Conservation (phyloP, 2,888 invertebrate genomes). For the Eupithecia dodoneata region DNA sequence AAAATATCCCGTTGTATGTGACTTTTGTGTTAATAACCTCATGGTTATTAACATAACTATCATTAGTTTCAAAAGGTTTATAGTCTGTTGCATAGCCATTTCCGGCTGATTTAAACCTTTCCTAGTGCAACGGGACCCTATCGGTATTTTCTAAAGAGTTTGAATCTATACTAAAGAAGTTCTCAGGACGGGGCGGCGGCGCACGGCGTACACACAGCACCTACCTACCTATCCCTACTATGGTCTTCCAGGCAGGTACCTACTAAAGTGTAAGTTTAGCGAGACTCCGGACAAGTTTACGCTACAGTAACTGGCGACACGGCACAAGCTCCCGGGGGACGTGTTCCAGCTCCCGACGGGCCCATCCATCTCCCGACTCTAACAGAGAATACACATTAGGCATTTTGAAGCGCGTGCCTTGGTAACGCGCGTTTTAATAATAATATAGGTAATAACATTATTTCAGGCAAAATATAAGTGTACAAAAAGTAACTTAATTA, state of each 20-base stretch:
- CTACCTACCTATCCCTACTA: not conserved
- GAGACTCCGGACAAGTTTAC: slow-evolving; percentile 6
- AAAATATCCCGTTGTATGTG: too few relatives aligned
- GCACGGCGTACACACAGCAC: not conserved
- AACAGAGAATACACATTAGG: not conserved
- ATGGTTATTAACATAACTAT: too few relatives aligned
- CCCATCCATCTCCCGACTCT: slow-evolving; percentile 1
- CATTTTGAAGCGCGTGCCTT: not conserved
- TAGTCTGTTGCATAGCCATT: too few relatives aligned
- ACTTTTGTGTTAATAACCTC: too few relatives aligned
- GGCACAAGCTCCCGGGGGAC: not conserved
- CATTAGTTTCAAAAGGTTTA: too few relatives aligned
- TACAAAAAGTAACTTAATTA: too few relatives aligned
- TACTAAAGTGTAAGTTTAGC: slow-evolving; percentile 1
- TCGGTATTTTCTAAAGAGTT: not conserved
- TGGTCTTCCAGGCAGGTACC: not conserved
- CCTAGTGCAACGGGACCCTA: not conserved
- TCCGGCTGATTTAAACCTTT: too few relatives aligned
- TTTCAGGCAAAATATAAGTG: too few relatives aligned
- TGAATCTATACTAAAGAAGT: not conserved
- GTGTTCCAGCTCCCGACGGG: not conserved
- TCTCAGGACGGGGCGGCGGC: not conserved
- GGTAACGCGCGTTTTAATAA: too few relatives aligned
- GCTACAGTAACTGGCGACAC: not conserved
- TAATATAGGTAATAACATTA: too few relatives aligned